Conservation (phyloP, 2,888 invertebrate species). For the Drosophila kambysellisi region DNA sequence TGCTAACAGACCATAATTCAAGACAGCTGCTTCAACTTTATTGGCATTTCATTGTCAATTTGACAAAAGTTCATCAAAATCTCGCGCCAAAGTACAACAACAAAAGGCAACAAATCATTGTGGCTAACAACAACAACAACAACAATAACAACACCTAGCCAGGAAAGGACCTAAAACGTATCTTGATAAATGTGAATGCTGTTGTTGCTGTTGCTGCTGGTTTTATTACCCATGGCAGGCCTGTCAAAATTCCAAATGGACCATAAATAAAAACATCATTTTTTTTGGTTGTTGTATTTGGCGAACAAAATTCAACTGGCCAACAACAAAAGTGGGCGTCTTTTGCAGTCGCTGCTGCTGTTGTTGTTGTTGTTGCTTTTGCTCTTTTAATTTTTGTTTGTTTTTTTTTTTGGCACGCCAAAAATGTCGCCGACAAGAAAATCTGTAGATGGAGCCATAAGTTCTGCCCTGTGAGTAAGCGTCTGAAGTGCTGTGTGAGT, state of each 20-base stretch:
- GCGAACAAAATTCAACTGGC: constrained; percentile 28
- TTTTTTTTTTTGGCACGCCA: constrained; percentile 64
- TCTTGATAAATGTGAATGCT: constrained; percentile 66
- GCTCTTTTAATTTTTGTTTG: constrained; percentile 9
- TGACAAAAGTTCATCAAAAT: constrained; percentile 78
- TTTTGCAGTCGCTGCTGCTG: constrained; percentile 1
- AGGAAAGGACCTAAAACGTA: constrained; percentile 40
- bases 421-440: constrained; percentile 63
- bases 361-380: constrained; percentile 40
- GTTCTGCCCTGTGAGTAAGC: constrained; percentile 26
- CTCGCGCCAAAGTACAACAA: constrained; percentile 37
- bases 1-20: not conserved
- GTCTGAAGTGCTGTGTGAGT: constrained; percentile 6
- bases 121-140: constrained; percentile 17
- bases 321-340: constrained; percentile 35
- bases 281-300: constrained; percentile 50
- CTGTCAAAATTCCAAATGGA: constrained; percentile 84
- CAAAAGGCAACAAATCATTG: constrained; percentile 30
- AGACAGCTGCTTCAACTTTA: constrained; percentile 28
- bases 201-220: constrained; percentile 42
- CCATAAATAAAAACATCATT: constrained; percentile 84
- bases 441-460: constrained; percentile 74
- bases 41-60: constrained; percentile 69
- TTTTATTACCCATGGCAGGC: constrained; percentile 77
- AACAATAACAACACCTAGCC: constrained; percentile 21